Evolutionary conservation across 2,113 vertebrate species (phyloP), one percentile per base, ranked within the genome.

Genomic region (Actenoides lindsayi): DNA sequence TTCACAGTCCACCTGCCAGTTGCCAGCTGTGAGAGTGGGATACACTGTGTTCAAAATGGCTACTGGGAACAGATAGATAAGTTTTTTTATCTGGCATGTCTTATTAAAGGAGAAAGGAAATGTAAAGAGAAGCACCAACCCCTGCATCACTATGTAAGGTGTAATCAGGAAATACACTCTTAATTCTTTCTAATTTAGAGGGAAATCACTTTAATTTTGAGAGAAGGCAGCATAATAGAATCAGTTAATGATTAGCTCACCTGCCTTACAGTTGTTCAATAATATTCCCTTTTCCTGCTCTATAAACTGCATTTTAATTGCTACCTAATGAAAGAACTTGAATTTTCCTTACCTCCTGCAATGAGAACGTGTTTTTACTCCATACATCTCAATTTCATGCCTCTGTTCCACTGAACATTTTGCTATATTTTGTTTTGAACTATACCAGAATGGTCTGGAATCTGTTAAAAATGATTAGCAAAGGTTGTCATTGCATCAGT

Each of bases 281-380:
- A 78, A 71, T 63, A 64, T 5, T 46, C 71, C 84, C 24, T 83
- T 90, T 94, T 64, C 56, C 33, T 73, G 54, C n/a, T 93, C 46
- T 86, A 33, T n/a, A 92, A 94, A 92, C 39, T 46, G n/a, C 64
- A 48, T 86, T 94, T 81, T 92, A 92, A 92, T 92, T 93, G 33
- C 56, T 68, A 24, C 24, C 30, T 89, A 86, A 88, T 78, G 83
- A 70, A 91, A 87, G 51, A 94, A 51, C 60, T 64, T 42, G 64
- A 51, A 23, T 90, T 93, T 86, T 93, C 64, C 71, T 88, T 83
- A 60, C 71, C 88, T 94, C 68, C 81, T 87, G 42, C 51, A 88
- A 78, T 4, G 39, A 78, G n/a, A 28, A 75, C 13, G 16, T 86
- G 53, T 39, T 94, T 86, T 86, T 78, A 75, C 54, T 90, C 30